Evolutionary conservation across 1,140 invertebrate species (phyloP).

Genomic region (Steinernema feltiae): DNA sequence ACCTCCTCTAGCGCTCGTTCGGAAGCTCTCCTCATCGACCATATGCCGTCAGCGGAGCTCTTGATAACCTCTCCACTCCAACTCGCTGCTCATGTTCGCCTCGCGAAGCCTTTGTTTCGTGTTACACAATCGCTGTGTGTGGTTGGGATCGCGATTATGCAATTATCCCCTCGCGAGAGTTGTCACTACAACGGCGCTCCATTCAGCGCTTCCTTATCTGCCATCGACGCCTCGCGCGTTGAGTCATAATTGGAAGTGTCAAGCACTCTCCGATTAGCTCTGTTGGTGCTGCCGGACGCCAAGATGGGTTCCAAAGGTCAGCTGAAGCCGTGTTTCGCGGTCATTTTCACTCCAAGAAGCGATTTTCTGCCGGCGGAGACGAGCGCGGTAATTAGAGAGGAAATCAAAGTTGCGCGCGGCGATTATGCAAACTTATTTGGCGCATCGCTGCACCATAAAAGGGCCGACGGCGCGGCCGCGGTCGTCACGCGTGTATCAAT

Average conservation of each 20-base stretch:
- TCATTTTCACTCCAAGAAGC: too few species aligned
- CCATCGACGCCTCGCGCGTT: background rate
- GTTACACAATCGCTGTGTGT: background rate
- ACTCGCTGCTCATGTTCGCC: too few species aligned
- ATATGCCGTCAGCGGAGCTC: background rate
- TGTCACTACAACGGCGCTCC: background rate
- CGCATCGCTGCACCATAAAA: background rate
- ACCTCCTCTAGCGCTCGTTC: too few species aligned
- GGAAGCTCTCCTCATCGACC: too few species aligned
- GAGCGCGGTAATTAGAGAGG: background rate
- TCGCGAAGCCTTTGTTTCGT: background rate
- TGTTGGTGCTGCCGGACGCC: too few species aligned
- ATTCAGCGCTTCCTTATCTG: background rate
- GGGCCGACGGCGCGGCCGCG: background rate
- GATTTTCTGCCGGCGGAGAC: too few species aligned
- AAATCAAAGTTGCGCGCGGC: background rate
- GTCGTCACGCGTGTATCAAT: background rate
- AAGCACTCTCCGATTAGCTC: background rate
- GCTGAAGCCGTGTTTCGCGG: too few species aligned
- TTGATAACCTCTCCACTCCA: background rate
- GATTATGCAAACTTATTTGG: constrained; percentile 9
- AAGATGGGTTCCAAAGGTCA: too few species aligned
- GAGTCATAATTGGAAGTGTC: background rate
- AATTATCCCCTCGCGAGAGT: background rate
- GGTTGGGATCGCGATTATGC: background rate